A percentile compares a stretch with the other conserved stretches of the same genome.
These are phyloP conservation scores for Callyntrura guangdongensis DNA, from an alignment of 2,888 invertebrate genomes.

Conservation along the genomic window DNA sequence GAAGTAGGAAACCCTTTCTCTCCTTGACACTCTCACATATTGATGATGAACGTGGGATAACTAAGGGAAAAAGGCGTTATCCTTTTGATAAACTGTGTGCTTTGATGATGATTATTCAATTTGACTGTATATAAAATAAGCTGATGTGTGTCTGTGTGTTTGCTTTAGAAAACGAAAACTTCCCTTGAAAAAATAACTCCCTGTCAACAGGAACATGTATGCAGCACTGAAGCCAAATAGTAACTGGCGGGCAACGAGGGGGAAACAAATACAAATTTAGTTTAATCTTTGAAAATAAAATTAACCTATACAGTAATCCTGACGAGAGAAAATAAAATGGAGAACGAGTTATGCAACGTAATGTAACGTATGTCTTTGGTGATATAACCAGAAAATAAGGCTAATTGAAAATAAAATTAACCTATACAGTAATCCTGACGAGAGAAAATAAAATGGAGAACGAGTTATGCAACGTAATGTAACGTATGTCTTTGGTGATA, in stretches of 20 bases:
- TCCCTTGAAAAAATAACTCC: neutral
- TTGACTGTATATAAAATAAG: neutral
- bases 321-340: too few relatives aligned
- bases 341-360: neutral
- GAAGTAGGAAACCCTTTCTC: neutral
- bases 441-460: too few relatives aligned
- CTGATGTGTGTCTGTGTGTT: neutral
- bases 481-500: too few relatives aligned
- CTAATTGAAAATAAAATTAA: slow-evolving; percentile 3
- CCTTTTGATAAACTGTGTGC: neutral
- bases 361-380: too few relatives aligned
- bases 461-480: too few relatives aligned
- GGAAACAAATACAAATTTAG: neutral
- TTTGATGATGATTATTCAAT: neutral
- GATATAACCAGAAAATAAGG: neutral
- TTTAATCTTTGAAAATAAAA: slow-evolving; percentile 25
- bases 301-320: neutral
- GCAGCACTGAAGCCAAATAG: neutral
- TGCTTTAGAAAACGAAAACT: slow-evolving; percentile 4
- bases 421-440: neutral
- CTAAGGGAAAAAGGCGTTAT: neutral
- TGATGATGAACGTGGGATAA: neutral
- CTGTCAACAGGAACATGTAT: slow-evolving; percentile 4
- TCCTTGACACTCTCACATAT: neutral
- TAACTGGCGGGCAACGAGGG: neutral